Conservation (phyloP, 1,140 invertebrate genomes). For the Leptinotarsa undecemlineata region DNA sequence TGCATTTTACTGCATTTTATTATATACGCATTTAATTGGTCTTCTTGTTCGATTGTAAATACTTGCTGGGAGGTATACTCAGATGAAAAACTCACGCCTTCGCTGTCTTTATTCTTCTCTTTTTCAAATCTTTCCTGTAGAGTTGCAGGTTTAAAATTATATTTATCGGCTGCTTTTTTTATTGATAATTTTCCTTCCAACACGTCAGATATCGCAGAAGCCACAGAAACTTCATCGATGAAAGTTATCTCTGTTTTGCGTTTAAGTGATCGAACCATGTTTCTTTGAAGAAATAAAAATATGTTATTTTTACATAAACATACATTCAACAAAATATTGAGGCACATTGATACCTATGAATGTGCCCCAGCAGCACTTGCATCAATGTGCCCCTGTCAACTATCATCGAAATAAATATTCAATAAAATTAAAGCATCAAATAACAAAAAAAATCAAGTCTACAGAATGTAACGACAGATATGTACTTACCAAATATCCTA, state of each 20-base stretch:
- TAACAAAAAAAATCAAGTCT: no score
- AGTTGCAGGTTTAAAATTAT: not conserved
- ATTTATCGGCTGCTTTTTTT: constrained; percentile 1
- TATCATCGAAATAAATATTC: no score
- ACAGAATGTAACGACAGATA: no score
- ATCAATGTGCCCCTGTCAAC: not conserved
- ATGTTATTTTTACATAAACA: not conserved
- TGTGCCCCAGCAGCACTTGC: not conserved
- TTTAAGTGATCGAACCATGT: no score
- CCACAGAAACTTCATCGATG: not conserved
- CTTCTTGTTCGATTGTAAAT: not conserved
- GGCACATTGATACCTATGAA: no score
- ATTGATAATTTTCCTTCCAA: not conserved
- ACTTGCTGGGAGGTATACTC: no score
- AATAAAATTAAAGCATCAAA: no score
- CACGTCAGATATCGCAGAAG: not conserved
- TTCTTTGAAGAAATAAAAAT: not conserved
- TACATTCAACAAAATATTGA: not conserved
- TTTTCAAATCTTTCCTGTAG: not conserved
- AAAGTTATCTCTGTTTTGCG: no score
- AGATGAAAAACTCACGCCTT: no score
- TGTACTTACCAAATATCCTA: no score
- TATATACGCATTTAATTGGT: not conserved
- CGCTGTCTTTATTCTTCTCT: not conserved
- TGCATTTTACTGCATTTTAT: constrained; percentile 2